Conservation (phyloP, 1,140 invertebrate genomes). For the Pseudachorutes palmiensis region DNA sequence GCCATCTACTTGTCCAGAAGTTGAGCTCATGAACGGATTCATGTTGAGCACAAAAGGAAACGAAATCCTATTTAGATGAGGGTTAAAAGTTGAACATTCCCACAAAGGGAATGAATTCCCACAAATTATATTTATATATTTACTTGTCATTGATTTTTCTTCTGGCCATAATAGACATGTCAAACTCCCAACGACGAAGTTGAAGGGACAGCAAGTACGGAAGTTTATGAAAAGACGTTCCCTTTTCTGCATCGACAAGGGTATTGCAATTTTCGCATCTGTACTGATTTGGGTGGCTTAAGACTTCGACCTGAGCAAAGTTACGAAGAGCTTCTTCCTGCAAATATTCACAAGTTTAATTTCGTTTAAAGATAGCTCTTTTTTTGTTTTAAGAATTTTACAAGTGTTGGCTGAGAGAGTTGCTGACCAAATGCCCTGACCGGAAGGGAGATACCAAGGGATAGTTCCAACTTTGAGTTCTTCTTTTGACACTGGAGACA, state of each 20-base stretch:
- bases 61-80: slow-evolving; percentile 72
- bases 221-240: slow-evolving; percentile 77
- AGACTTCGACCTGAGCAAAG: slow-evolving; percentile 76
- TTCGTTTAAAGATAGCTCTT: background rate
- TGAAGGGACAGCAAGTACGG: slow-evolving; percentile 82
- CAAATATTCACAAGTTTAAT: slow-evolving; percentile 5
- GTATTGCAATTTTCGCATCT: slow-evolving; percentile 79
- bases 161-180: slow-evolving; percentile 73
- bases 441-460: slow-evolving; percentile 80
- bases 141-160: slow-evolving; percentile 88
- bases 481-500: slow-evolving; percentile 79
- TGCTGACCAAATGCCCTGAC: slow-evolving; percentile 73
- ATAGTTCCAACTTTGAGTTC: slow-evolving; percentile 73
- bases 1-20: slow-evolving; percentile 41
- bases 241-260: slow-evolving; percentile 86
- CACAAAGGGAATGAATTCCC: too few species aligned
- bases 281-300: slow-evolving; percentile 83
- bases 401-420: slow-evolving; percentile 69
- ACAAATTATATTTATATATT: slow-evolving; percentile 10
- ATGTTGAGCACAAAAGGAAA: slow-evolving; percentile 76
- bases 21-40: slow-evolving; percentile 68
- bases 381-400: slow-evolving; percentile 41
- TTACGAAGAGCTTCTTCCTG: slow-evolving; percentile 74
- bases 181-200: slow-evolving; percentile 85
- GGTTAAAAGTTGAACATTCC: slow-evolving; percentile 37